These are phyloP conservation scores for Rhadinocentrus ornatus DNA, from an alignment of 2,797 vertebrate genomes.

Conservation along the genomic window DNA sequence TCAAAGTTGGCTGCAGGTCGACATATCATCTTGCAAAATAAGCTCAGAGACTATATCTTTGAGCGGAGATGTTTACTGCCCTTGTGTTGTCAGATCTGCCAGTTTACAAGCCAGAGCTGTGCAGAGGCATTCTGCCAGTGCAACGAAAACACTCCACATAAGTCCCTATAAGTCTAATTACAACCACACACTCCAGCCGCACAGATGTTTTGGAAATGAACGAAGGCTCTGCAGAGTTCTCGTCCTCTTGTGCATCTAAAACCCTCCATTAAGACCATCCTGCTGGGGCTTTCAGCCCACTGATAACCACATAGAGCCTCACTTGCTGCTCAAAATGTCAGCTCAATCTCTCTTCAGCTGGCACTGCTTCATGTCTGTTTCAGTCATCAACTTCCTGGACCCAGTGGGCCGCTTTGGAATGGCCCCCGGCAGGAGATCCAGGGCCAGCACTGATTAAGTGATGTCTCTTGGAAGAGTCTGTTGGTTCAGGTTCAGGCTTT, in stretches of 20 bases:
- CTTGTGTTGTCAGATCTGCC: constrained; percentile 25
- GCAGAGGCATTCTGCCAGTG: constrained; percentile 10
- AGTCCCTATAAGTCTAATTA: constrained; percentile 11
- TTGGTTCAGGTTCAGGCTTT: constrained; percentile 54
- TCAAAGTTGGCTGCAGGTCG: not conserved
- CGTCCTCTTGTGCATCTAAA: constrained; percentile 18
- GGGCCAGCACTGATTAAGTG: constrained; percentile 75
- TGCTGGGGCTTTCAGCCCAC: constrained; percentile 26
- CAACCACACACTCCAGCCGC: not conserved
- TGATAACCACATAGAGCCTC: constrained; percentile 38
- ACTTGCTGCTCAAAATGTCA: not conserved
- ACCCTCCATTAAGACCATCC: constrained; percentile 30
- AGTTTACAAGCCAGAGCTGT: constrained; percentile 25
- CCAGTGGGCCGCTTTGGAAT: constrained; percentile 53
- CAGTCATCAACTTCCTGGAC: constrained; percentile 67
- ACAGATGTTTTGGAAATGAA: constrained; percentile 19
- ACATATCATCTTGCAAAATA: constrained; percentile 5
- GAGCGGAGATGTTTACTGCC: constrained; percentile 32
- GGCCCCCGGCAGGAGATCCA: constrained; percentile 53
- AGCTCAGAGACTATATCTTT: not conserved
- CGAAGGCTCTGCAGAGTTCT: not conserved
- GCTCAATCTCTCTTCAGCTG: constrained; percentile 11
- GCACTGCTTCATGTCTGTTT: constrained; percentile 57
- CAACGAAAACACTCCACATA: constrained; percentile 6
- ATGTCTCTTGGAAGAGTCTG: constrained; percentile 60